Percentiles rank a stretch among this genome's conserved stretches.
Conservation (phyloP, 2,113 vertebrate genomes). For the Elaphurus davidianus region DNA sequence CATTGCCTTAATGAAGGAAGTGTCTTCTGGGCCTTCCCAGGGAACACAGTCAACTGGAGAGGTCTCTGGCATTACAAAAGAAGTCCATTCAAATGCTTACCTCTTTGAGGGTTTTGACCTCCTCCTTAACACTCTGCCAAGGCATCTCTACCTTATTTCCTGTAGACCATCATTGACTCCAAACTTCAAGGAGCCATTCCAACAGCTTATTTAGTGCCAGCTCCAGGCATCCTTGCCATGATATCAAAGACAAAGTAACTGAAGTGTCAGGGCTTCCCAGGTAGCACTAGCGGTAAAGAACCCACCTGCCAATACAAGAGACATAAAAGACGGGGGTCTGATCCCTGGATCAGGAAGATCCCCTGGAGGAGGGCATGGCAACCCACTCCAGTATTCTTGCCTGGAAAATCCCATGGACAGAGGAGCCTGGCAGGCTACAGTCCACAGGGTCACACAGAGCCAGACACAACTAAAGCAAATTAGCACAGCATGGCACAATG, state of each 20-base stretch:
- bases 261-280: not conserved
- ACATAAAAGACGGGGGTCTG: not conserved
- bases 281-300: not conserved
- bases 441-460: not conserved
- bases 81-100: not conserved
- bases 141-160: not conserved
- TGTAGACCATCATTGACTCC: not conserved
- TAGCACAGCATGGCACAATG: not conserved
- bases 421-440: not conserved
- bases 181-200: not conserved
- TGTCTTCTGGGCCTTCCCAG: not conserved
- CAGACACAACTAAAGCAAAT: not conserved
- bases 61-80: slow-evolving; percentile 13
- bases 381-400: not conserved
- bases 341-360: not conserved
- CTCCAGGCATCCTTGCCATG: not conserved
- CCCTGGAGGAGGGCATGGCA: not conserved
- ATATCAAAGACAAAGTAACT: not conserved
- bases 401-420: not conserved
- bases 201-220: not conserved
- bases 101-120: not conserved
- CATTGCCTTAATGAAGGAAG: slow-evolving; percentile 15
- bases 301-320: not conserved
- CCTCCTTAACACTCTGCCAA: not conserved
- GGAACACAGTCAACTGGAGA: not conserved